Evolutionary conservation across 2,888 invertebrate species (phyloP), one percentile per base, ranked within the genome.

Genomic region (Anorthoa munda): DNA sequence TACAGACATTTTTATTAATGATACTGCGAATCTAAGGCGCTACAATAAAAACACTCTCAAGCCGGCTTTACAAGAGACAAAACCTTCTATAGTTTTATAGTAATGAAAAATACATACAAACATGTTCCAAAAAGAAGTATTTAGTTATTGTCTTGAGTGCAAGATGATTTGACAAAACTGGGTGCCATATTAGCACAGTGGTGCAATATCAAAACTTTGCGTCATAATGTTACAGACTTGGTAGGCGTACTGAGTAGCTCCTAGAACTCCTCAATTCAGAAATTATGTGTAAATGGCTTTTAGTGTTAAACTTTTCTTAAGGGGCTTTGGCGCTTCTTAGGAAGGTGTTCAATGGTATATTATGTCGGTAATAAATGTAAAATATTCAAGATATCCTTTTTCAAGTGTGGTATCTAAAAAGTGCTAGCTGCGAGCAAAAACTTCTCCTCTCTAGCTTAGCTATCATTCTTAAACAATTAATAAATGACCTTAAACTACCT

Each of bases 121-220:
- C 9, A n/a, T 39, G 15, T 26, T 58, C 2, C 18, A 51, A 45
- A 50, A 12, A 39, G 31, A 11, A 55, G 12, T 67, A 45, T 39
- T 7, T 39, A 7, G 39, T 15, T 39, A 26, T 21, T 26, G 15
- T 12, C 11, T 45, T 48, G 9, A 67, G 26, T n/a, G 18, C 7
- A 21, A 39, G 23, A 12, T 31, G 7, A 31, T 18, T 11, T 9
- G 31, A 31, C 56, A 56, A 58, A 74, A 50, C 18, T 50, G 45
- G 18, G 2, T 56, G 21, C 26, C 21, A 39, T 17, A 45, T 39
- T 39, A 15, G 12, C 46, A 23, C 15, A 11, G 21, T n/a, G n/a
- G n/a, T n/a, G n/a, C n/a, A 59, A 50, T 21, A 72, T 59, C 56
- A 56, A 58, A 74, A 50, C 15, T 26, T 26, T 21, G 2, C 45